These are phyloP conservation scores for Sapayoa aenigma DNA, from an alignment of 2,113 vertebrate genomes.

Conservation along the genomic window DNA sequence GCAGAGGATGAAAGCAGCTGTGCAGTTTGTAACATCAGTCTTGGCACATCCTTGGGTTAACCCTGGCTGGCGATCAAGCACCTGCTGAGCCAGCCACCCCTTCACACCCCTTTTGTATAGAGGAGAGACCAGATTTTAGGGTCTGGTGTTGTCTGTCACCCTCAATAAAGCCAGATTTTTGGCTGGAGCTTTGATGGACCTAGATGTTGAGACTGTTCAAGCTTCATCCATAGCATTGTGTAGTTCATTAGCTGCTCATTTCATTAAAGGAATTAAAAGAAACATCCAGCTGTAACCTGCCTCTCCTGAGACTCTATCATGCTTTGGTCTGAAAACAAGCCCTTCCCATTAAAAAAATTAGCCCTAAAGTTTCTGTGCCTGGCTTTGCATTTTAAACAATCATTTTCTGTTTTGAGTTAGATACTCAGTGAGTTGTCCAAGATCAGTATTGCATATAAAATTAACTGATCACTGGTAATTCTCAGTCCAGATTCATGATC, in stretches of 20 bases:
- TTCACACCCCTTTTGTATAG: background rate
- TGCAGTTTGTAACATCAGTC: background rate
- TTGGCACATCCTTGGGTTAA: background rate
- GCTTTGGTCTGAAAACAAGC: background rate
- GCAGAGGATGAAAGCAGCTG: background rate
- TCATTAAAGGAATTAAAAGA: background rate
- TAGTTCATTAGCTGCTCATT: background rate
- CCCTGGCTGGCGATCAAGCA: background rate
- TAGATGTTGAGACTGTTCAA: background rate
- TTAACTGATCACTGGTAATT: background rate
- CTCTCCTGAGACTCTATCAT: background rate
- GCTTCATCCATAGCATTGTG: background rate
- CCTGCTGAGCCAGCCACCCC: background rate
- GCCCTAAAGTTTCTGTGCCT: background rate
- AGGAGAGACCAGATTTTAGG: background rate
- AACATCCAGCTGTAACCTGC: background rate
- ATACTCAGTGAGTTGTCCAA: background rate
- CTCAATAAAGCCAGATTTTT: background rate
- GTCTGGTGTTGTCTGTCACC: background rate
- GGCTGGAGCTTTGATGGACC: background rate
- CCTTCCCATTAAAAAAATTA: background rate
- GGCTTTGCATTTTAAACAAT: background rate
- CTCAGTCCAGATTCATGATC: background rate
- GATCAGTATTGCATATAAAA: background rate
- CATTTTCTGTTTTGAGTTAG: background rate